phyloP scores from a whole-genome alignment of 2,797 vertebrate species.

The Morus bassanus region DNA sequence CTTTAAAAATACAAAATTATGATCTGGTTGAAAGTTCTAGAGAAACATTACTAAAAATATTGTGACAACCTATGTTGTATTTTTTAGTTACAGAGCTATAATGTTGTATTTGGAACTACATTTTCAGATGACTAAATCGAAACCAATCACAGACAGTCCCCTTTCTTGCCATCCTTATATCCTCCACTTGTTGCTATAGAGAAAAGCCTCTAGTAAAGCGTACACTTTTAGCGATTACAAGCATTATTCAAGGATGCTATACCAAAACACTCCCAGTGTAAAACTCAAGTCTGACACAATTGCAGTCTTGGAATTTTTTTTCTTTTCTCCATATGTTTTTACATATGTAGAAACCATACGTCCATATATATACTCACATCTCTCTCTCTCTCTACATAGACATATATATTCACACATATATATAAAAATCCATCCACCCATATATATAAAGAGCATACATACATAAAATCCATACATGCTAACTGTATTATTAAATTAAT shows the following conservation, averaged over 20 bases:
- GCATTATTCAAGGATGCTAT: background rate
- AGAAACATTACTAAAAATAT: background rate
- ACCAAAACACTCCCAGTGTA: background rate
- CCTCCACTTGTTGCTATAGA: background rate
- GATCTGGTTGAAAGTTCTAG: background rate
- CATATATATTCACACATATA: background rate
- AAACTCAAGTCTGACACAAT: background rate
- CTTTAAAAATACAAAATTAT: background rate
- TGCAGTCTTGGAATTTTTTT: background rate
- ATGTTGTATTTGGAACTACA: background rate
- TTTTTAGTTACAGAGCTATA: background rate
- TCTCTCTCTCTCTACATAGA: background rate
- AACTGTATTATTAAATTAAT: background rate
- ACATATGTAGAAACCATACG: fast-evolving
- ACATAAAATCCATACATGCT: background rate
- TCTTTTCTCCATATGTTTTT: background rate
- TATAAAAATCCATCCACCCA: background rate
- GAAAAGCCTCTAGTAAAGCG: background rate
- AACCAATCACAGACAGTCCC: background rate
- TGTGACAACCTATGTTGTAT: background rate
- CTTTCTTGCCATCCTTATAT: background rate
- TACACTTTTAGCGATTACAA: background rate
- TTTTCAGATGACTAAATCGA: background rate
- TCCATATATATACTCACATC: background rate
- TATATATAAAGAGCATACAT: background rate